These are phyloP conservation scores for Steinernema scapterisci DNA, from an alignment of 2,888 invertebrate species.

Conservation along the genomic window DNA sequence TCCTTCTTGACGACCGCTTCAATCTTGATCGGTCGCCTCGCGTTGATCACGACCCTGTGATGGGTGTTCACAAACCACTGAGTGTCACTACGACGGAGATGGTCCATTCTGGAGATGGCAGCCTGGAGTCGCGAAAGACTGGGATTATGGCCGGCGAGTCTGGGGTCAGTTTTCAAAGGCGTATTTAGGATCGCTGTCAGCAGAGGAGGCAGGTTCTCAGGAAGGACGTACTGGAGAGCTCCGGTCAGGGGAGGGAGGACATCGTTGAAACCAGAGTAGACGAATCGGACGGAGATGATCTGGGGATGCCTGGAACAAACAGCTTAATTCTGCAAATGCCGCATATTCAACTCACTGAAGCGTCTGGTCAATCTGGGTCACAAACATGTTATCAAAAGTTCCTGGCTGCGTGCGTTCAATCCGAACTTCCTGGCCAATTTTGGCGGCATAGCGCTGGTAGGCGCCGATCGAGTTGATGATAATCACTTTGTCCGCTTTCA, in stretches of 20 bases:
- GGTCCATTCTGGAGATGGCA: constrained; percentile 49
- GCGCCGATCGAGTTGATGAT: constrained; percentile 64
- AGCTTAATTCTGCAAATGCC: background rate
- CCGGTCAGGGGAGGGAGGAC: constrained; percentile 57
- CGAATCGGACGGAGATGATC: constrained; percentile 61
- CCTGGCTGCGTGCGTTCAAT: constrained; percentile 50
- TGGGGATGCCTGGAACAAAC: constrained; percentile 58
- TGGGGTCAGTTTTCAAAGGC: constrained; percentile 47
- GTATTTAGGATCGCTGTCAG: constrained; percentile 45
- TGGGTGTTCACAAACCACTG: constrained; percentile 57
- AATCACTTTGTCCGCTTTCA: constrained; percentile 63
- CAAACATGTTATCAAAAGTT: constrained; percentile 56
- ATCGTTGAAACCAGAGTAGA: constrained; percentile 54
- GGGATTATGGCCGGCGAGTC: constrained; percentile 51
- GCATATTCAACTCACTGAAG: constrained; percentile 46
- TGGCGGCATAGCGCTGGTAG: constrained; percentile 52
- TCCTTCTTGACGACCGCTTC: background rate
- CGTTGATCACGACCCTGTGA: constrained; percentile 36
- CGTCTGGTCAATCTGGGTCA: constrained; percentile 58
- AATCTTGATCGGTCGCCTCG: background rate
- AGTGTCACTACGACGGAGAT: constrained; percentile 46
- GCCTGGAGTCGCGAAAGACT: constrained; percentile 45
- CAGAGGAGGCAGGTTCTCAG: constrained; percentile 57
- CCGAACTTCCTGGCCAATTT: constrained; percentile 40
- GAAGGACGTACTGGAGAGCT: constrained; percentile 61